Evolutionary conservation across 2,113 vertebrate species (phyloP).

Genomic region (Indri indri): DNA sequence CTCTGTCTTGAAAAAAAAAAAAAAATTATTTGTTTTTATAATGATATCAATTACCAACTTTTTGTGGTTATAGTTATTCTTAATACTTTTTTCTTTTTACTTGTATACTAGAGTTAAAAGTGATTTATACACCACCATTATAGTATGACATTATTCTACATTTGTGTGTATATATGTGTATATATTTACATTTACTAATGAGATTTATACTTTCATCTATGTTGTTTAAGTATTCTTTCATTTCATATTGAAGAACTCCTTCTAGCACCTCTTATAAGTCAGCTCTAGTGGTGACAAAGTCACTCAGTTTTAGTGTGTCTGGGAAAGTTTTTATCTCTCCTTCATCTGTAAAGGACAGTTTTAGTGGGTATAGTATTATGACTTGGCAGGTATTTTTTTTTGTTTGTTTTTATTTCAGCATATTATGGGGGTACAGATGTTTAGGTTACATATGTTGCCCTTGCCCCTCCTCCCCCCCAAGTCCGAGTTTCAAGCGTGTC

Average conservation of each 20-base stretch:
- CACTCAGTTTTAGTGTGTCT: not conserved
- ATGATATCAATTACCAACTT: not conserved
- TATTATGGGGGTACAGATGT: too few relatives aligned
- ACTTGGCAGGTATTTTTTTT: not conserved
- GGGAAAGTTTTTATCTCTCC: not conserved
- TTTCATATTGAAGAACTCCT: not conserved
- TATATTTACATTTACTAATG: not conserved
- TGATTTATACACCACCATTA: not conserved
- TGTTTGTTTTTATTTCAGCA: too few relatives aligned
- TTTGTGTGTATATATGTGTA: not conserved
- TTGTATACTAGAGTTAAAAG: not conserved
- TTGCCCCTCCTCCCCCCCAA: too few relatives aligned
- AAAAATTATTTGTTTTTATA: not conserved
- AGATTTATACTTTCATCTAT: not conserved
- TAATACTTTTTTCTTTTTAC: not conserved
- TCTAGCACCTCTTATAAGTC: not conserved
- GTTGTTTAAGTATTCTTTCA: not conserved
- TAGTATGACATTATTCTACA: not conserved
- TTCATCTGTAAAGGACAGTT: not conserved
- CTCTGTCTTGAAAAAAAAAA: too few relatives aligned
- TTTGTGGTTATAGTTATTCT: not conserved
- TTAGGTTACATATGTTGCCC: too few relatives aligned
- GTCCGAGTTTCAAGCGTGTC: too few relatives aligned
- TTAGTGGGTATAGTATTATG: not conserved
- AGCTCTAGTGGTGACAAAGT: not conserved